Evolutionary conservation across 1,140 invertebrate species (phyloP), one percentile per base, ranked within the genome.

Genomic region (Tetraneura akinire): DNA sequence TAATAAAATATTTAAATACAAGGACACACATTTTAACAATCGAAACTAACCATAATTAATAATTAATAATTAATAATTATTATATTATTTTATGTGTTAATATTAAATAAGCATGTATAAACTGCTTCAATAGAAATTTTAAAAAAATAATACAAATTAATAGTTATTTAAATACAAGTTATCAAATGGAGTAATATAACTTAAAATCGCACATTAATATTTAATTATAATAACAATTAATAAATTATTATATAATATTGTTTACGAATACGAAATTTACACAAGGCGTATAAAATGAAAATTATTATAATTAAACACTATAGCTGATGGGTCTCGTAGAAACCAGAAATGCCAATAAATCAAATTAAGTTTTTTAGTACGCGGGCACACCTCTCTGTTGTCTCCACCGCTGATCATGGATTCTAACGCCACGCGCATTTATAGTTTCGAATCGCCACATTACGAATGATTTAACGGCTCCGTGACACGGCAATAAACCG

Each of bases 401-500:
- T 37, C 68, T 71, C 47, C 47, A 21, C 64, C 37, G 64, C 16
- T 14, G 29, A 45, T n/a, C n/a, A 21, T 37, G 66, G 8, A 21
- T 45, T 8, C 45, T 26, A 68, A 68, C 21, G 45, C 66, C 42
- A 47, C 23, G n/a, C 66, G 45, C 42, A 32, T 71, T 23, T 51
- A 64, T 11, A 29, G 47, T 51, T 51, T 16, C 6, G 45, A 51
- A 71, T 71, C 68, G 68, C 68, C 68, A 71, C 68, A 71, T 71
- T 71, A 71, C 68, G 45, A 71, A 71, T 78, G 53, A 78, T 78
- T 78, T 60, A 78, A 62, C 53, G 74, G 37, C 55, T 45, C 37
- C 32, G 37, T 57, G 53, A 78, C 74, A 62, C 32, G 74, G 37
- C 74, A n/a, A 26, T 37, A 78, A 21, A 26, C 55, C 13, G 8